These are phyloP conservation scores for Drosophila histrio DNA, from an alignment of 2,888 invertebrate genomes.

Conservation along the genomic window DNA sequence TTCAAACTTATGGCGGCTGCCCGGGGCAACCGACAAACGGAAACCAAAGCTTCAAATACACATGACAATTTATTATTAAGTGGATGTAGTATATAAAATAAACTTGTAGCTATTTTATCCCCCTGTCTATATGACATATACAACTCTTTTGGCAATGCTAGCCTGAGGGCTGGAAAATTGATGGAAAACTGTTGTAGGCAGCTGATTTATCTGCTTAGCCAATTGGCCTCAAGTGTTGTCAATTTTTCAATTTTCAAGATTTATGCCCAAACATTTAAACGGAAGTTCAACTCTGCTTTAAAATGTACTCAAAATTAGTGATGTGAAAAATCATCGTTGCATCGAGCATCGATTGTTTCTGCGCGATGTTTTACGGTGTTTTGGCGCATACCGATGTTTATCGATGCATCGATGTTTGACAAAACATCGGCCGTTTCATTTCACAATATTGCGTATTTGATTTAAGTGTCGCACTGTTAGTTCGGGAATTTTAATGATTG, in stretches of 20 bases:
- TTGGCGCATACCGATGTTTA: too few relatives aligned
- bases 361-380: too few relatives aligned
- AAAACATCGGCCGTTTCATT: too few relatives aligned
- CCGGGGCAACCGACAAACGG: conserved; percentile 62
- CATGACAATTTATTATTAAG: conserved; percentile 45
- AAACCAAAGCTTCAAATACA: conserved; percentile 32
- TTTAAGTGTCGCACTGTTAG: too few relatives aligned
- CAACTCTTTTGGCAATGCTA: background rate
- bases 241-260: background rate
- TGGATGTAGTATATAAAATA: conserved; percentile 16
- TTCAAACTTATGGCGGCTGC: conserved; percentile 68
- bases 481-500: too few relatives aligned
- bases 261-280: background rate
- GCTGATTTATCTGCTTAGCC: background rate
- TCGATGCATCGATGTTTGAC: too few relatives aligned
- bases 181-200: conserved; percentile 1
- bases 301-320: background rate
- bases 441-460: too few relatives aligned
- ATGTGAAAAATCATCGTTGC: too few relatives aligned
- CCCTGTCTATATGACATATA: background rate
- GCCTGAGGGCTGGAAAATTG: background rate
- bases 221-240: background rate
- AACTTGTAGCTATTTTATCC: background rate
- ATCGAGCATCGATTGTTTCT: too few relatives aligned
- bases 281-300: background rate